Conservation (phyloP, 2,888 invertebrate genomes). For the Tiphia femorata region DNA sequence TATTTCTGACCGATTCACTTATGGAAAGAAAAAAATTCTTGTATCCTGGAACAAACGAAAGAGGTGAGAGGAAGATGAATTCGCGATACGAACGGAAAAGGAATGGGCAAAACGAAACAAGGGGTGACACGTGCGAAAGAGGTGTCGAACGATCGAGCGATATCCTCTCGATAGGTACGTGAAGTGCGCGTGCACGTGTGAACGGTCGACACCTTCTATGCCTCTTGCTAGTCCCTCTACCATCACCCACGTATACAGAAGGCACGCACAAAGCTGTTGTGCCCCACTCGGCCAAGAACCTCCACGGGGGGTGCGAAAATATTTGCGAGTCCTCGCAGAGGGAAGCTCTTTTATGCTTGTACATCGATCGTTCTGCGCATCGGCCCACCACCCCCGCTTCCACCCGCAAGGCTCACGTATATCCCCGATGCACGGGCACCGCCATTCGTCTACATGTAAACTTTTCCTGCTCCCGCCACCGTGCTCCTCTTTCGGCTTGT, state of each 20-base stretch:
- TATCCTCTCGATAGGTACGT: conserved; percentile 1
- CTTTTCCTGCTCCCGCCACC: not conserved
- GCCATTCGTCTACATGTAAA: too few species aligned
- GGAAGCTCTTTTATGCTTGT: conserved; percentile 11
- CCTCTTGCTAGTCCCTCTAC: conserved; percentile 14
- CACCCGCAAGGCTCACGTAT: too few species aligned
- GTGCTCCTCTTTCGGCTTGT: not conserved
- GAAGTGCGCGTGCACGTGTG: not conserved
- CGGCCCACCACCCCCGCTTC: not conserved
- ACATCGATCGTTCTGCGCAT: not conserved
- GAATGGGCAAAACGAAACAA: not conserved
- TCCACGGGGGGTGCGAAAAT: conserved; percentile 25
- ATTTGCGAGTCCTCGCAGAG: conserved; percentile 19
- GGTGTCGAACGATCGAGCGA: conserved; percentile 1
- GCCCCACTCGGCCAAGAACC: conserved; percentile 12
- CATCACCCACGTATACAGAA: conserved; percentile 6
- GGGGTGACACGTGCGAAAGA: not conserved
- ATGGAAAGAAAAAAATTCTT: too few species aligned
- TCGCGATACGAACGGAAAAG: conserved; percentile 8
- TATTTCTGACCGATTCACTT: too few species aligned
- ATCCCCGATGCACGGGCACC: too few species aligned
- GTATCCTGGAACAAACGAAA: too few species aligned
- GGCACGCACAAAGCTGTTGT: conserved; percentile 7
- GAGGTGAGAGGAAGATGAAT: conserved; percentile 10
- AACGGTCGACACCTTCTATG: not conserved